Evolutionary conservation across 2,888 invertebrate species (phyloP).

Genomic region (Macaria liturata): DNA sequence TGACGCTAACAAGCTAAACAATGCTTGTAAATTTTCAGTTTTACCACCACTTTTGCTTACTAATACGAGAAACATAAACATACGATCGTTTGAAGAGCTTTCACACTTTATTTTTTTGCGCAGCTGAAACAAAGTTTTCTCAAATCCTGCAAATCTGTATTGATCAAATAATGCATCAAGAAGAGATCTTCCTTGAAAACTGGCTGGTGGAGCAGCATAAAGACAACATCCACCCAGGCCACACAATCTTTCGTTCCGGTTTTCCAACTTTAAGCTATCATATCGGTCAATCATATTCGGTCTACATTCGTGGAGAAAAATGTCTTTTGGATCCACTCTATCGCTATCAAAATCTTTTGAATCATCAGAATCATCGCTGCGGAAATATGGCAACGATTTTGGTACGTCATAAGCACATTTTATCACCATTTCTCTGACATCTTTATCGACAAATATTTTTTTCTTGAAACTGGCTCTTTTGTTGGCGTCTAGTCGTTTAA

Average conservation of each 20-base stretch:
- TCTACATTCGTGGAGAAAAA: slow-evolving; percentile 7
- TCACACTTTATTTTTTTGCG: slow-evolving; percentile 44
- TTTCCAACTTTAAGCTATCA: no score
- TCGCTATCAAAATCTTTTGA: not conserved
- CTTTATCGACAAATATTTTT: slow-evolving; percentile 52
- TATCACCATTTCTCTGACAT: slow-evolving; percentile 39
- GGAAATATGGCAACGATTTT: not conserved
- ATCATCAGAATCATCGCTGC: not conserved
- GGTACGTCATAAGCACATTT: slow-evolving; percentile 50
- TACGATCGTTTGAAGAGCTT: slow-evolving; percentile 48
- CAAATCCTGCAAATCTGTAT: slow-evolving; percentile 56
- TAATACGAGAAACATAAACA: slow-evolving; percentile 60
- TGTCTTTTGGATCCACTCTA: not conserved
- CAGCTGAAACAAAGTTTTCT: slow-evolving; percentile 50
- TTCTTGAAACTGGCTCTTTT: slow-evolving; percentile 51
- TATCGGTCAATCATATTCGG: not conserved
- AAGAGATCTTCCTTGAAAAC: slow-evolving; percentile 28
- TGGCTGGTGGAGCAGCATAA: not conserved
- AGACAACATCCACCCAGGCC: no score
- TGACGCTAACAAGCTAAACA: slow-evolving; percentile 46
- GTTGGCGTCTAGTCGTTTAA: slow-evolving; percentile 46
- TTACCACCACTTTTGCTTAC: slow-evolving; percentile 62
- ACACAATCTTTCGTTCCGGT: not conserved
- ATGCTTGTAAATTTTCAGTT: slow-evolving; percentile 41
- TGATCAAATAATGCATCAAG: slow-evolving; percentile 55